Base-by-base conservation (phyloP, 2,888 invertebrate species). In the Caenorhabditis plicata region DNA sequence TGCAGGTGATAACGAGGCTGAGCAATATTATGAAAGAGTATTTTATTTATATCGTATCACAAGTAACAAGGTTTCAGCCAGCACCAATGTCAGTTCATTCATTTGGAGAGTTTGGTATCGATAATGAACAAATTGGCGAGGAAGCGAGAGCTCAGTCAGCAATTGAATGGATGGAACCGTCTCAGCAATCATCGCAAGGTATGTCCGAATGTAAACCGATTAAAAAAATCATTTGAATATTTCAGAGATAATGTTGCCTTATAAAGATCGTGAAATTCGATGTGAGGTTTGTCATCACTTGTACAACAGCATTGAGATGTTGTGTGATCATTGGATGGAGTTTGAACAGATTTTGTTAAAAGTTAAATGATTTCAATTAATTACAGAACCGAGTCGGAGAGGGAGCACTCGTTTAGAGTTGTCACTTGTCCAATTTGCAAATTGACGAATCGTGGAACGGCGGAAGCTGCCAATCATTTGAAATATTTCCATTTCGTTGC, bases 361-460 rank as follows among this genome's bases (percentile, higher is more conserved):
- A 19, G 4, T 41, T 35, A 13, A 38, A 40, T 11, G 41, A 25
- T 41, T 27, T 4, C 8, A 40, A 2, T 15, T 2, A 29, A 35
- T 26, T 50, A 4, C 43, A 64, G 61, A 33, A 52, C 42, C 31
- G 61, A 55, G 5, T 41, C 48, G 5, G 68, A 68, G 23, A 36
- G 50, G 2, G 56, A 55, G 27, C 68, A 68, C 27, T 48, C 64
- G 4, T 63, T 53, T 43, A 27, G 43, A 3, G 38, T 63, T n/a
- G 42, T 68, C n/a, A 52, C 42, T 1, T 68, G 68, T 51, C 68
- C 68, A 8, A 31, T 68, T 4, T 68, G 68, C 22, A 52, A 63
- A 11, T 20, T 38, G 15, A 33, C 52, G 13, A 31, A 54, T 27
- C 53, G 54, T 5, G 62, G 60, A 26, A 54, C 60, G 7, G 36